These are phyloP conservation scores for Propithecus deckenii DNA, from an alignment of 2,797 vertebrate species.

Conservation along the genomic window DNA sequence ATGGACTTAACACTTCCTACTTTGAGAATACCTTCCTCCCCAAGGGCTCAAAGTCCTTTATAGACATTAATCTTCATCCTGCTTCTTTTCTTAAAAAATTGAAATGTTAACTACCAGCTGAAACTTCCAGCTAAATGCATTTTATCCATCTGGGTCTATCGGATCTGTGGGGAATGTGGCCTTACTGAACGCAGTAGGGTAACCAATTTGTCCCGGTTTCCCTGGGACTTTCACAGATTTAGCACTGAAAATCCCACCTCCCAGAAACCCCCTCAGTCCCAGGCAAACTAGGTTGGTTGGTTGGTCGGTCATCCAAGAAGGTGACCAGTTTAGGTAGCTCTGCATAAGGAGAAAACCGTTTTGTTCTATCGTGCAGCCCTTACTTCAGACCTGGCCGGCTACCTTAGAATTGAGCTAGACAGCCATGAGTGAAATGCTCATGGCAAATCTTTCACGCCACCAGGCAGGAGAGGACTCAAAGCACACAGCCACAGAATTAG, in stretches of 20 bases:
- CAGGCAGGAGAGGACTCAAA: background rate
- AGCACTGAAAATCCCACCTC: background rate
- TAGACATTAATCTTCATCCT: slow-evolving; percentile 60
- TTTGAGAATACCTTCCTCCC: slow-evolving; percentile 66
- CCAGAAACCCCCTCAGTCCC: background rate
- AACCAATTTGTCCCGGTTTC: background rate
- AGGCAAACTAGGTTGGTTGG: background rate
- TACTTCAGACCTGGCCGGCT: background rate
- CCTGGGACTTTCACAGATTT: background rate
- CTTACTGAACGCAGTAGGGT: background rate
- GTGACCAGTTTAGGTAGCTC: background rate
- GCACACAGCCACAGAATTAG: background rate
- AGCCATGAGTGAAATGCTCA: background rate
- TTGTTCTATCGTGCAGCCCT: background rate
- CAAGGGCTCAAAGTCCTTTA: slow-evolving; percentile 36
- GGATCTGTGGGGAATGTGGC: background rate
- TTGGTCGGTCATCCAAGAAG: background rate
- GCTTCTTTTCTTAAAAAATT: slow-evolving; percentile 1
- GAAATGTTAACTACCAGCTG: background rate
- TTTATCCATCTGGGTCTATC: background rate
- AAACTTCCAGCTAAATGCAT: background rate
- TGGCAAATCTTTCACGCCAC: background rate
- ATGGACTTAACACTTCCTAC: slow-evolving; percentile 69
- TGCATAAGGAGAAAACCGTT: background rate
- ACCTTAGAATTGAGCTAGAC: background rate